phyloP scores from a whole-genome alignment of 2,797 vertebrate species.

The Synaphobranchus kaupii region DNA sequence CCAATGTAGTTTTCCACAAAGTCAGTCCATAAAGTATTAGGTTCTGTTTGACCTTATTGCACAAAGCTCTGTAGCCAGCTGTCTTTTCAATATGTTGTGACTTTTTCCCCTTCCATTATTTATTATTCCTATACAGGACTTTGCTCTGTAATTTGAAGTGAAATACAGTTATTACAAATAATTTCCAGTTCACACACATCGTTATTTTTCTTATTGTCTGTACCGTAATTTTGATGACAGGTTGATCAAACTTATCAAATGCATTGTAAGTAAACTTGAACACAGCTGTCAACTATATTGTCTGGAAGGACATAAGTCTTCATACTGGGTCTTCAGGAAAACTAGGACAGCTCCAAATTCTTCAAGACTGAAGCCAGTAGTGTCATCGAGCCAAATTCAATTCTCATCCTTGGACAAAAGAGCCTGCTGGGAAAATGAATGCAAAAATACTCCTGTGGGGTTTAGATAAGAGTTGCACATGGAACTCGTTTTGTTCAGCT shows the following conservation, averaged over 20 bases:
- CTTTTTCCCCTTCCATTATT: not conserved
- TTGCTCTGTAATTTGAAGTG: not conserved
- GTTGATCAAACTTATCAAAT: not conserved
- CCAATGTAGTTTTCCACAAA: not conserved
- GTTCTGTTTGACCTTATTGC: not conserved
- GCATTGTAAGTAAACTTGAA: not conserved
- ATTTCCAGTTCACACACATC: not conserved
- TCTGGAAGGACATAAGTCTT: not conserved
- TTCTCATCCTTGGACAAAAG: slow-evolving; percentile 38
- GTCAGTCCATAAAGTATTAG: not conserved
- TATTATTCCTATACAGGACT: not conserved
- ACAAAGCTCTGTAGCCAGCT: not conserved
- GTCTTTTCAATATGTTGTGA: not conserved
- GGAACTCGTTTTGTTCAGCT: slow-evolving; percentile 41
- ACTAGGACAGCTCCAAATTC: slow-evolving; percentile 42
- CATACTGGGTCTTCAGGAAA: slow-evolving; percentile 14
- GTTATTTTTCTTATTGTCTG: not conserved
- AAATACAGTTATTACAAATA: not conserved
- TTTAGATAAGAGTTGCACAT: slow-evolving; percentile 34
- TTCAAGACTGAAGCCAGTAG: slow-evolving; percentile 49
- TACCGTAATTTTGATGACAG: not conserved
- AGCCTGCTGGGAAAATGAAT: slow-evolving; percentile 50
- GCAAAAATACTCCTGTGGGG: slow-evolving; percentile 48
- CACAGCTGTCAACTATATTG: not conserved
- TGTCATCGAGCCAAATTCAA: slow-evolving; percentile 43